Evolutionary conservation across 1,140 invertebrate species (phyloP), one percentile per base, ranked within the genome.

Genomic region (Anastrepha obliqua): DNA sequence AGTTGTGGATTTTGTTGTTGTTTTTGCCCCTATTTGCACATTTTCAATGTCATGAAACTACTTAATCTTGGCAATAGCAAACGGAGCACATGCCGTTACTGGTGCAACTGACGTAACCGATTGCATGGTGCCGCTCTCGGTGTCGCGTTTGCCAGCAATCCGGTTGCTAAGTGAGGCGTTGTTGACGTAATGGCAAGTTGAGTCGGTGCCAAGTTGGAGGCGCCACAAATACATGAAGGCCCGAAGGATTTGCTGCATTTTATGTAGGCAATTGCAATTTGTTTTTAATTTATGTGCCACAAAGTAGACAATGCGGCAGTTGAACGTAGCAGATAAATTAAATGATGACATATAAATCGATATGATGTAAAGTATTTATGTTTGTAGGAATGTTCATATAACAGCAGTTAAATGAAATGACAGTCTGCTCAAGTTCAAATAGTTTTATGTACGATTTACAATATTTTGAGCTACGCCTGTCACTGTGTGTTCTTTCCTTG

Each of bases 11-110:
- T 11, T 55, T 55, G 6, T 55, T 55, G 6, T 55, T 17, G 4
- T 62, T 15, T 62, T 5, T 62, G n/a, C n/a, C 47, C 11, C n/a
- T 29, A 81, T 81, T 81, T 81, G 74, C 74, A n/a, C 74, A 81
- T 81, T 81, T 81, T 55, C 74, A 81, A 81, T 81, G 74, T 81
- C 74, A 81, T 81, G 74, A 51, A 81, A 81, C 47, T 81, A 81
- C 74, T 81, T 81, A 81, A 81, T 55, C 74, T 81, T 81, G 74
- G 74, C 74, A 81, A 51, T 51, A 55, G 47, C 47, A 20, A 81
- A 3, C 7, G 13, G 47, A n/a, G 17, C 74, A 81, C 74, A 81
- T 20, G 17, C 74, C 44, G 44, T 8, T 9, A 6, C 64, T 15
- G 3, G 3, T 39, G 64, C 64, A 20, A 20, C 64, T 29, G 29